These are phyloP conservation scores for Zaprionus lineosus DNA, from an alignment of 2,888 invertebrate species.

Conservation along the genomic window DNA sequence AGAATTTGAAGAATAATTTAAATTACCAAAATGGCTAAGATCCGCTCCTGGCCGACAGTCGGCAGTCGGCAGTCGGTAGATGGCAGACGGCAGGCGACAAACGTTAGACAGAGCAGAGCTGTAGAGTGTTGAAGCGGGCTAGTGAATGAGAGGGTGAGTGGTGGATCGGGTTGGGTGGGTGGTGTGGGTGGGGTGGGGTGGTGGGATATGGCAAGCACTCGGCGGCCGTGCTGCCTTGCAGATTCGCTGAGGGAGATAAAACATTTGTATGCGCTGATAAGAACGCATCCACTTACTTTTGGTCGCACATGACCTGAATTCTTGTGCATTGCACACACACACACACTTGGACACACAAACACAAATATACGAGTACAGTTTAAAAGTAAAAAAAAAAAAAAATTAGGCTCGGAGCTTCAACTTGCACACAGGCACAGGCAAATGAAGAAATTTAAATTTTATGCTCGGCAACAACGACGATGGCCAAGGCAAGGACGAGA, in stretches of 20 bases:
- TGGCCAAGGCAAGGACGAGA: constrained; percentile 35
- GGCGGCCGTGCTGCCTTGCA: constrained; percentile 49
- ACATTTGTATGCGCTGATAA: constrained; percentile 76
- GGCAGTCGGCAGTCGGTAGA: too few relatives aligned
- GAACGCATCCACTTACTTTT: constrained; percentile 77
- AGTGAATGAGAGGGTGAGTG: too few relatives aligned
- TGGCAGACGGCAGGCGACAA: too few relatives aligned
- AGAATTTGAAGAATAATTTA: too few relatives aligned
- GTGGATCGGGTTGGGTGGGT: not conserved
- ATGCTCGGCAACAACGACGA: constrained; percentile 38
- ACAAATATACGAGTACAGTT: constrained; percentile 6
- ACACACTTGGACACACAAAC: constrained; percentile 1
- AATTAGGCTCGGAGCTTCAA: constrained; percentile 49
- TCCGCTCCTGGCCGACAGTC: too few relatives aligned
- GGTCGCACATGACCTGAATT: constrained; percentile 76
- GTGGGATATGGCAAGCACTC: too few relatives aligned
- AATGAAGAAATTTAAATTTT: constrained; percentile 75
- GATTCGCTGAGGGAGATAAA: constrained; percentile 70
- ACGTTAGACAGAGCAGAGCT: too few relatives aligned
- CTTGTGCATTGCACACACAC: constrained; percentile 44
- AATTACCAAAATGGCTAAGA: too few relatives aligned
- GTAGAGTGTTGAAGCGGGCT: too few relatives aligned
- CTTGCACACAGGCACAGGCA: constrained; percentile 54
- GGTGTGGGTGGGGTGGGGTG: not conserved
- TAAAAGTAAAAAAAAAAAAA: constrained; percentile 30